These are phyloP conservation scores for Urophycis tenuis DNA, from an alignment of 2,797 vertebrate genomes.

Conservation along the genomic window DNA sequence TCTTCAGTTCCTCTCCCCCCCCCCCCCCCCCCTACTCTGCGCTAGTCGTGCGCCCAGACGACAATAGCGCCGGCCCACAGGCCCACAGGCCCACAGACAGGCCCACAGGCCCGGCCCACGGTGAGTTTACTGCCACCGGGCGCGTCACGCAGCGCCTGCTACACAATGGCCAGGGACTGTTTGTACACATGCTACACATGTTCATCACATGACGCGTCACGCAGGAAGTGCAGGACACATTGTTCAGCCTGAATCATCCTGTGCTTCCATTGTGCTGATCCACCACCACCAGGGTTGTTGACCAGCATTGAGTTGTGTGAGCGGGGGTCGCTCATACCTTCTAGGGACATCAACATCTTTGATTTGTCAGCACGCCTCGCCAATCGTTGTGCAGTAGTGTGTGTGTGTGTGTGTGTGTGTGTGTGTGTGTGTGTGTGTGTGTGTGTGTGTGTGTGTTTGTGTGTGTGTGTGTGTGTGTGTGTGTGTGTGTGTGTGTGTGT, in stretches of 20 bases:
- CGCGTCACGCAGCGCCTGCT: background rate
- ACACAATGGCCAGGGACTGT: background rate
- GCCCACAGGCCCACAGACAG: background rate
- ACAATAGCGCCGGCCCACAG: slow-evolving; percentile 45
- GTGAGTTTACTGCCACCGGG: background rate
- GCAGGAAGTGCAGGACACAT: background rate
- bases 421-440: no score
- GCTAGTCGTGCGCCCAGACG: slow-evolving; percentile 29
- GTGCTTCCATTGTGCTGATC: no score
- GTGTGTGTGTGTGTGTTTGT: background rate
- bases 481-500: background rate
- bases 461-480: background rate
- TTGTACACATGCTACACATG: background rate
- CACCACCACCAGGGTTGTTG: no score
- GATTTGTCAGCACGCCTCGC: background rate
- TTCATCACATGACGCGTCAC: background rate
- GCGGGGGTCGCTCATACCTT: background rate
- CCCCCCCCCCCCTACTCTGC: slow-evolving; percentile 32
- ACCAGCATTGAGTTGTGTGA: background rate
- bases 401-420: background rate
- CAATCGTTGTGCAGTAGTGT: background rate
- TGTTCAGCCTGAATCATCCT: background rate
- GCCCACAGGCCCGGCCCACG: no score
- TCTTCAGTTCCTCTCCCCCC: slow-evolving; percentile 46
- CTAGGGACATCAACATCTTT: background rate